A percentile compares a stretch with the other conserved stretches of the same genome.
These are phyloP conservation scores for Apomyelois bistriatella DNA, from an alignment of 2,888 invertebrate species.

Conservation along the genomic window DNA sequence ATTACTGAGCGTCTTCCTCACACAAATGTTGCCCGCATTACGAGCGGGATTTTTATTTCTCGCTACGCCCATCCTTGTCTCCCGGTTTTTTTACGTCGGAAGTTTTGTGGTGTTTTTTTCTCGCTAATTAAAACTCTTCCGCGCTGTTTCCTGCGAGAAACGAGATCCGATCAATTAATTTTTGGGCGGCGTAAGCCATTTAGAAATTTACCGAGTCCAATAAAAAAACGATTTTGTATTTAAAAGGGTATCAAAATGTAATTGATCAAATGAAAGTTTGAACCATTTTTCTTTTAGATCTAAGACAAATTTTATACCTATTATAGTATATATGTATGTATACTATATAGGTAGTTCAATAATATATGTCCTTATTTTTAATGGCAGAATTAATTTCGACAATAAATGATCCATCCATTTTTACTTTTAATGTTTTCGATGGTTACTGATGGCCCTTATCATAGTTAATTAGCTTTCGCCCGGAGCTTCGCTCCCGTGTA, in stretches of 20 bases:
- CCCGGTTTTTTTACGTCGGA: constrained; percentile 75
- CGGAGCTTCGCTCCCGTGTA: no score
- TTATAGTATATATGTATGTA: no score
- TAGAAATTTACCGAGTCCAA: constrained; percentile 68
- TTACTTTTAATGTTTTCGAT: no score
- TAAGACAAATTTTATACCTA: neutral
- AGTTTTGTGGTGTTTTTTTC: constrained; percentile 76
- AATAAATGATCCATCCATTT: no score
- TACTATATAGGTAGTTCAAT: no score
- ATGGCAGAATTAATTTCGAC: no score
- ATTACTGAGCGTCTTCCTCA: constrained; percentile 79
- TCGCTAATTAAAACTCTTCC: constrained; percentile 80
- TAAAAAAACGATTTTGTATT: constrained; percentile 59
- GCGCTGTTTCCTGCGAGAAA: constrained; percentile 76
- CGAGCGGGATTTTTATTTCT: constrained; percentile 75
- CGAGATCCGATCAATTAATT: constrained; percentile 80
- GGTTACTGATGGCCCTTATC: no score
- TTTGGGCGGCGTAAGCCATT: constrained; percentile 73
- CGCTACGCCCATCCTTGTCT: constrained; percentile 76
- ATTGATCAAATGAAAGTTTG: constrained; percentile 64
- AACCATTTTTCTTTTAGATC: constrained; percentile 31
- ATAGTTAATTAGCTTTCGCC: no score
- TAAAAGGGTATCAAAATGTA: constrained; percentile 64
- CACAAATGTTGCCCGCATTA: constrained; percentile 80
- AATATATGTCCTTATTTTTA: no score